Base-by-base conservation (phyloP, 1,140 invertebrate genomes). In the Wiebesia pumilae region DNA sequence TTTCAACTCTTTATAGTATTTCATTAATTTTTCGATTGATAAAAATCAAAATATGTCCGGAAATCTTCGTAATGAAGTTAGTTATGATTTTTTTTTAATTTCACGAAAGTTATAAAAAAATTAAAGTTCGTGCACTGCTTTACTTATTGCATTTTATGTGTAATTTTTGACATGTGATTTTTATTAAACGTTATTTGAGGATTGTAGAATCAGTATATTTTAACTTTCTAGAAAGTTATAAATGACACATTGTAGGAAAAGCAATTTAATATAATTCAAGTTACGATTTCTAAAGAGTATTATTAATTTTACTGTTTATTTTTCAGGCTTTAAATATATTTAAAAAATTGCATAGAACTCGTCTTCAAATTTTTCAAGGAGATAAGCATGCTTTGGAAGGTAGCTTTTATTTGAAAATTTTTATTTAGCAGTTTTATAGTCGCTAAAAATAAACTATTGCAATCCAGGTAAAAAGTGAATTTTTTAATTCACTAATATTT, bases 261-360 rank as follows among this genome's bases (percentile, higher is more conserved):
- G n/a, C 19, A 73, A n/a, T 78, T 35, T 35, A 14, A 69, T 35
- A 33, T 3, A 69, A 35, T 24, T 35, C 7, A 69, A 33, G 35
- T 27, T 40, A 40, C 1, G 19, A 58, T 35, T 24, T 40, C 14
- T 19, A 47, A 30, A 47, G 1, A 21, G 35, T 33, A 79, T n/a
- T 83, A 51, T 47, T 35, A 33, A 47, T 79, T 14, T 19, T 30
- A 51, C n/a, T 40, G 3, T 16, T 54, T 54, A 58, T 75, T 80
- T 93, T 94, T 88, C 88, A 96, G 95, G 95, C 96, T 10, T 90
- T 96, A 77, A 91, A 92, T 79, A 94, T 93, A 43, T 97, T 96
- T 87, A 96, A 96, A 92, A 94, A 93, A 86, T 91, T 97, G 35
- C 96, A 96, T 89, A 94, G 94, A 90, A 95, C 96, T 0, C 91